A percentile compares a stretch with the other conserved stretches of the same genome.
Evolutionary conservation across 1,140 invertebrate genomes (phyloP).

Genomic region (Elysia chlorotica): DNA sequence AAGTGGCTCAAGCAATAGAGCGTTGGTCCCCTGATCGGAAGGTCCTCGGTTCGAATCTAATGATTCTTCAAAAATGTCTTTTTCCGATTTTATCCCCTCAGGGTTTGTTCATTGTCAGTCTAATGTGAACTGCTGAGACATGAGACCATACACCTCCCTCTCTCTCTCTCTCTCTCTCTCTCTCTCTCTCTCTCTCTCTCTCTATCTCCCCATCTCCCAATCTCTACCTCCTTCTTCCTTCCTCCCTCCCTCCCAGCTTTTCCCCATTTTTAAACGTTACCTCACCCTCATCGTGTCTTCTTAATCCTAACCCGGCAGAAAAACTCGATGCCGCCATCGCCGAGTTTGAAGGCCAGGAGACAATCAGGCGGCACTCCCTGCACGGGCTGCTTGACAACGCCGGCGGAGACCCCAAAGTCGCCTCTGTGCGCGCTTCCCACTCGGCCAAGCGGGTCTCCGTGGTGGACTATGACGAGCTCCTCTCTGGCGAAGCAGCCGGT

Average conservation of each 20-base stretch:
- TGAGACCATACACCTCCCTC: neutral
- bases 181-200: neutral
- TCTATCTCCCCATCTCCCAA: neutral
- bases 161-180: neutral
- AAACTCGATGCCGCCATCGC: conserved; percentile 51
- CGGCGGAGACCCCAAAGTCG: conserved; percentile 40
- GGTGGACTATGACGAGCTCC: conserved; percentile 41
- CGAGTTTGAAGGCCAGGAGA: conserved; percentile 37
- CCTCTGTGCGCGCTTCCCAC: conserved; percentile 54
- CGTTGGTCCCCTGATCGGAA: no score
- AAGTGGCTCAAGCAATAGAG: no score
- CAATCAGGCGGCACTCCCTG: conserved; percentile 13
- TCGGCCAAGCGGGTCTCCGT: conserved; percentile 49
- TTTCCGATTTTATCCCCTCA: no score
- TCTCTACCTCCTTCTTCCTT: neutral
- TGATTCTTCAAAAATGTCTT: no score
- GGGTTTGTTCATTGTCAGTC: no score
- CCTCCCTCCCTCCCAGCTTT: conserved; percentile 13
- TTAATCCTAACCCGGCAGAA: no score
- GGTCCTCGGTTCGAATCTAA: no score
- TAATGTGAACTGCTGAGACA: no score
- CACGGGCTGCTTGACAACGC: neutral
- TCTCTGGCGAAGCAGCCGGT: conserved; percentile 23
- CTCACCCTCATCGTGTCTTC: no score
- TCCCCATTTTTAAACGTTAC: no score